Conservation (phyloP, 2,797 vertebrate species). For the Columba guinea region DNA sequence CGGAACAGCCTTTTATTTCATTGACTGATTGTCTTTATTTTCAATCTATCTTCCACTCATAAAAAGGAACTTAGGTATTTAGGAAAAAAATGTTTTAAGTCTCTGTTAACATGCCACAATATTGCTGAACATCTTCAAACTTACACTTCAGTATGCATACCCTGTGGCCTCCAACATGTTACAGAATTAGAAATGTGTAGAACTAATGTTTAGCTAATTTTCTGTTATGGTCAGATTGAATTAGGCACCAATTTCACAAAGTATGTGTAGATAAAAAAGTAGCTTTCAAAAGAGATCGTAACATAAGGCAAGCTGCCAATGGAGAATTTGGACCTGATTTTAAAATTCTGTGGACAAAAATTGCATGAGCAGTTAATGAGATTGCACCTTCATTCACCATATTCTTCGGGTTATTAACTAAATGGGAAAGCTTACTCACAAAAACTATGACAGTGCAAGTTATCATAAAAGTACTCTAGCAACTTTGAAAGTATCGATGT, state of each 20-base stretch:
- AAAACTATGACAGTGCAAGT: background rate
- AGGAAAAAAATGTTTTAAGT: background rate
- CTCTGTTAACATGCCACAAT: background rate
- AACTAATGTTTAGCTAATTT: background rate
- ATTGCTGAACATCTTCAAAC: background rate
- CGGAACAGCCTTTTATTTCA: background rate
- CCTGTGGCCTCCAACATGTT: background rate
- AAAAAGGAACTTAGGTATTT: background rate
- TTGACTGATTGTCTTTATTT: background rate
- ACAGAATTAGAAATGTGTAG: background rate
- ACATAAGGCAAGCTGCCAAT: background rate
- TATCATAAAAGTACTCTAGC: background rate
- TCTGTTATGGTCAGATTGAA: background rate
- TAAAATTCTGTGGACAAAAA: background rate
- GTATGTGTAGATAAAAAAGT: background rate
- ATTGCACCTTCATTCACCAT: background rate
- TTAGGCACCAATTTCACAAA: rapidly evolving
- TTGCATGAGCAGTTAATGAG: background rate
- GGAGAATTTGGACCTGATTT: background rate
- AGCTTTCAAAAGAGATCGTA: background rate
- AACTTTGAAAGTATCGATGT: background rate
- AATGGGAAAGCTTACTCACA: background rate
- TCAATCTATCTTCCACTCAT: background rate
- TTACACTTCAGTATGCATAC: background rate
- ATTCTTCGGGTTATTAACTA: background rate